These are phyloP conservation scores for Falco cherrug DNA, from an alignment of 2,797 vertebrate species.

Conservation along the genomic window DNA sequence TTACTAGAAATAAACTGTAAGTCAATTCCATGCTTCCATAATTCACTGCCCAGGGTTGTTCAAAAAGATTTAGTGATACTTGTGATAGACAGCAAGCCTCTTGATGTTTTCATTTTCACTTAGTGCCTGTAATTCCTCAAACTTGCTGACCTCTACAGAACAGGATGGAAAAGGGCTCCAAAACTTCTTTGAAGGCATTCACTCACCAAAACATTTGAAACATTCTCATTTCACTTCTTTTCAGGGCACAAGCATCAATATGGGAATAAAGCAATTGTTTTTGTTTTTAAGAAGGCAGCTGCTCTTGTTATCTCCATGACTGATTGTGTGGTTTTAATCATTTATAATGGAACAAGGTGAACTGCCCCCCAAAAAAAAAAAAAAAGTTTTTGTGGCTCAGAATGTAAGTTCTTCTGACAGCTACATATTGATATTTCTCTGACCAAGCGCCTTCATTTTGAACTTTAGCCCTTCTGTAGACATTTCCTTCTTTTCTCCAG, in stretches of 20 bases:
- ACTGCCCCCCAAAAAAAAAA: not conserved
- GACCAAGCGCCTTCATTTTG: not conserved
- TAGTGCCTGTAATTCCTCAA: constrained; percentile 72
- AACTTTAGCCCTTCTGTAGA: constrained; percentile 4
- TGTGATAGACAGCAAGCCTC: constrained; percentile 78
- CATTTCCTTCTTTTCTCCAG: not conserved
- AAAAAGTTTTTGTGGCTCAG: not conserved
- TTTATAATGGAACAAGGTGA: not conserved
- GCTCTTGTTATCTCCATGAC: not conserved
- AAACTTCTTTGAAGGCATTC: constrained; percentile 62
- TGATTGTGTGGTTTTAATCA: not conserved
- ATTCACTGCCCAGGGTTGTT: constrained; percentile 82
- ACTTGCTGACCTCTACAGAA: constrained; percentile 75
- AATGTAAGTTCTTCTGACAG: constrained; percentile 20
- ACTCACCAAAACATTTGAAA: constrained; percentile 15
- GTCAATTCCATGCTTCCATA: constrained; percentile 83
- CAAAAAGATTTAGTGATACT: constrained; percentile 81
- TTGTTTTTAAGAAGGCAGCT: not conserved
- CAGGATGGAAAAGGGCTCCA: constrained; percentile 45
- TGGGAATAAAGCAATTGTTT: not conserved
- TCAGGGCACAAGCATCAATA: not conserved
- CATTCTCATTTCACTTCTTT: not conserved
- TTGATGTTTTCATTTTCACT: constrained; percentile 76
- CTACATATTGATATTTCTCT: constrained; percentile 41
- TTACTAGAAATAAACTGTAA: constrained; percentile 84